Evolutionary conservation across 2,888 invertebrate species (phyloP), one percentile per base, ranked within the genome.

Genomic region (Dione vanillae): DNA sequence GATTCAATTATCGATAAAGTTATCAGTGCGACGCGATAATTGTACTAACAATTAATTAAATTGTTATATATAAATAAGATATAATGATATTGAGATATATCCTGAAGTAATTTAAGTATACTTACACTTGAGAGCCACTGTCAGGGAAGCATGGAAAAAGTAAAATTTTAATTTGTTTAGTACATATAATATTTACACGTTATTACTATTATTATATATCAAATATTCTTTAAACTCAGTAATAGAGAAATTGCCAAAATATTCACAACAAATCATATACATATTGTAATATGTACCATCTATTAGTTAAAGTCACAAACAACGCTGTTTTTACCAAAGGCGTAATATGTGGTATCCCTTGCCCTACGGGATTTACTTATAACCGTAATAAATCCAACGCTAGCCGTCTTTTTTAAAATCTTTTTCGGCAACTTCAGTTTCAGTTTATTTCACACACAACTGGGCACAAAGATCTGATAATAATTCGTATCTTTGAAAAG

Each of bases 91-190:
- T 37, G n/a, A n/a, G 10, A n/a, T 35, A 1, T 65, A 12, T 40
- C 14, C 5, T 14, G 43, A 64, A 16, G 35, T 19, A 56, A 14
- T 7, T 35, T 54, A 12, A 27, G n/a, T 59, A 85, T 91, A 93
- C 93, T 93, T 88, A 93, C 93, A 93, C 85, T 92, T 92, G 67
- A 93, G 81, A 72, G 91, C 90, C 86, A 91, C 93, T 92, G 86
- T 85, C 82, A 78, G 78, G 82, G 81, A 75, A 85, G 92, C 91
- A 80, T 91, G 91, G 79, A 91, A 80, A 78, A 75, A 82, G 81
- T 78, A 72, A 75, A 12, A 59, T 12, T n/a, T 0, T 20, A 41
- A 40, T 40, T 35, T 9, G n/a, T 49, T 47, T 16, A 47, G 45
- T 49, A 58, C 14, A 52, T 41, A 65, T 16, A 52, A 20, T 14